These are phyloP conservation scores for Autographa gamma DNA, from an alignment of 2,888 invertebrate species.

Conservation along the genomic window DNA sequence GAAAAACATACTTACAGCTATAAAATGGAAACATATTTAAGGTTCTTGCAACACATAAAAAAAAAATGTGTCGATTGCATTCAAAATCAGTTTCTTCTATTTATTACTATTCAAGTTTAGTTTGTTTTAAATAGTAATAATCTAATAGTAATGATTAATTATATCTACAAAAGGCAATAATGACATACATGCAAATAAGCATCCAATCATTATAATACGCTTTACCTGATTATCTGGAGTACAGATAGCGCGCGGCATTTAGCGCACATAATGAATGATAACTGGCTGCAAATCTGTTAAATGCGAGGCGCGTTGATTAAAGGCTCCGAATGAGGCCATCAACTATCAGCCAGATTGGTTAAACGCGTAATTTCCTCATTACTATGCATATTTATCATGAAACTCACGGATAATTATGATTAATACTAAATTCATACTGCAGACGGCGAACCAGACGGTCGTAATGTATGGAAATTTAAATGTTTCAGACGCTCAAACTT, in stretches of 20 bases:
- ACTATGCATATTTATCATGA: constrained; percentile 31
- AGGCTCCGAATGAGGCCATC: constrained; percentile 30
- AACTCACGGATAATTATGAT: neutral
- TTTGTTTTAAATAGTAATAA: no score
- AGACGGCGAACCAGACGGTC: constrained; percentile 18
- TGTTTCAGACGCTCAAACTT: neutral
- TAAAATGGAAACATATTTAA: neutral
- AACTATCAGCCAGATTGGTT: constrained; percentile 27
- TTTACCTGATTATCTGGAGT: constrained; percentile 46
- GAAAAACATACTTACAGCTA: no score
- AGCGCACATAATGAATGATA: constrained; percentile 42
- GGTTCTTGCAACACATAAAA: neutral
- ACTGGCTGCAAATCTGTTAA: constrained; percentile 52
- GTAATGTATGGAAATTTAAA: constrained; percentile 16
- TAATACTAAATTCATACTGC: neutral
- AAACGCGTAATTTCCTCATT: constrained; percentile 27
- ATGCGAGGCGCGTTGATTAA: constrained; percentile 52
- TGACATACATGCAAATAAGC: neutral
- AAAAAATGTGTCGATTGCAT: constrained; percentile 11
- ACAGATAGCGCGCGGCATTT: constrained; percentile 38
- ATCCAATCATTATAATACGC: constrained; percentile 12
- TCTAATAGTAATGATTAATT: no score
- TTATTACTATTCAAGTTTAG: no score
- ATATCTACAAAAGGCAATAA: no score
- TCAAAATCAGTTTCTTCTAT: no score